Evolutionary conservation across 2,888 invertebrate genomes (phyloP).

Genomic region (Branchellion lobata): DNA sequence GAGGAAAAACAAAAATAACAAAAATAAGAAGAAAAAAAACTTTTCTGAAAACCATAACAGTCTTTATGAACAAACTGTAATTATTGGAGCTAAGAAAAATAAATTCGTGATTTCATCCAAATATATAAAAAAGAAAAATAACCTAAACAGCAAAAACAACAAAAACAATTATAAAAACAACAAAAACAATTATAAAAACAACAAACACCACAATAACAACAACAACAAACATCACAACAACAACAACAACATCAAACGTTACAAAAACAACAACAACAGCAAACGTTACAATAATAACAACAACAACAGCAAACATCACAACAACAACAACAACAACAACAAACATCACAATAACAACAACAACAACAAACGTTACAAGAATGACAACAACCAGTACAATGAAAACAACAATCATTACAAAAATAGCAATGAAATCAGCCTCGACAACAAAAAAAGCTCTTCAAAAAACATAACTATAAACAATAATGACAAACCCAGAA

Average conservation of each 20-base stretch:
- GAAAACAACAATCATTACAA: no score
- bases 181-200: constrained; percentile 19
- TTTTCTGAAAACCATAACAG: neutral
- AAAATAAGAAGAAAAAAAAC: constrained; percentile 7
- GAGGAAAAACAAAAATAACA: neutral
- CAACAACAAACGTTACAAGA: neutral
- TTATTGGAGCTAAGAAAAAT: no score
- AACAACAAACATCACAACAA: neutral
- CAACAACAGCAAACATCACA: neutral
- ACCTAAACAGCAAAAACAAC: neutral
- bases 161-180: neutral
- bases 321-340: neutral
- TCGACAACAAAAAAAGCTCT: no score
- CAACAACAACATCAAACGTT: neutral
- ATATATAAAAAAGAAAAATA: no score
- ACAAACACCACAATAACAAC: neutral
- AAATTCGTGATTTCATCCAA: no score
- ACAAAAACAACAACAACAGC: neutral
- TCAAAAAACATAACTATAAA: neutral
- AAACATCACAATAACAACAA: neutral
- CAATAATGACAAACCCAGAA: no score
- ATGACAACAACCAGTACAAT: no score
- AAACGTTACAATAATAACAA: neutral
- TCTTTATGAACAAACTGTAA: no score
- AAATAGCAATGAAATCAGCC: no score